phyloP scores from a whole-genome alignment of 2,113 vertebrate genomes.

The Aspiorhynchus laticeps region DNA sequence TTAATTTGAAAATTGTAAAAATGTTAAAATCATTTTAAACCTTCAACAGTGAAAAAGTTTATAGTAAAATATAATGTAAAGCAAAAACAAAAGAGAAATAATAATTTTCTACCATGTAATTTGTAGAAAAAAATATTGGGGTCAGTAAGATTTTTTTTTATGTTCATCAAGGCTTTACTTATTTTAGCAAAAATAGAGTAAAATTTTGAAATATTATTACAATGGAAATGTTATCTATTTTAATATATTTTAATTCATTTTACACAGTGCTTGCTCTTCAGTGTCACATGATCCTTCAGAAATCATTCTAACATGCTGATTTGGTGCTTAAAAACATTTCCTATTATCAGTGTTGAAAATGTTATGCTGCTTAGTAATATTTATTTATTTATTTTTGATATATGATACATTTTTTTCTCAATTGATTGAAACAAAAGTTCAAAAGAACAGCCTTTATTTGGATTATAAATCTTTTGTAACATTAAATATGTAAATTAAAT shows the following conservation, averaged over 20 bases:
- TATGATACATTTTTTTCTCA: not conserved
- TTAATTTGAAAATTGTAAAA: not conserved
- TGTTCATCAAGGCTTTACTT: too few relatives aligned
- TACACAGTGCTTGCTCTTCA: not conserved
- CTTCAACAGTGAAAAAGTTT: not conserved
- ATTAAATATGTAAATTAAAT: not conserved
- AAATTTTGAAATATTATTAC: too few relatives aligned
- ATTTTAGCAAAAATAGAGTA: too few relatives aligned
- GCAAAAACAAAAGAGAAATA: too few relatives aligned
- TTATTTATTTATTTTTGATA: too few relatives aligned
- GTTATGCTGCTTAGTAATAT: not conserved
- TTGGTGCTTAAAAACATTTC: not conserved
- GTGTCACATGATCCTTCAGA: not conserved
- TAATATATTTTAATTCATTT: too few relatives aligned
- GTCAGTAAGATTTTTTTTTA: too few relatives aligned
- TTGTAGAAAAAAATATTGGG: not conserved
- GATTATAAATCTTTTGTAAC: not conserved
- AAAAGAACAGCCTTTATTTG: not conserved
- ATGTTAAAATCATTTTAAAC: not conserved
- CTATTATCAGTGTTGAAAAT: not conserved
- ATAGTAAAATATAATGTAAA: not conserved
- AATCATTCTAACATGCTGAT: not conserved
- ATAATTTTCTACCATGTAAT: not conserved
- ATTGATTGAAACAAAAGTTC: not conserved
- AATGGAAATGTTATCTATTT: too few relatives aligned